Percentiles rank a stretch among this genome's conserved stretches.
Conservation (phyloP, 53 echinoderm and acorn worm species). For the Crossaster papposus region DNA sequence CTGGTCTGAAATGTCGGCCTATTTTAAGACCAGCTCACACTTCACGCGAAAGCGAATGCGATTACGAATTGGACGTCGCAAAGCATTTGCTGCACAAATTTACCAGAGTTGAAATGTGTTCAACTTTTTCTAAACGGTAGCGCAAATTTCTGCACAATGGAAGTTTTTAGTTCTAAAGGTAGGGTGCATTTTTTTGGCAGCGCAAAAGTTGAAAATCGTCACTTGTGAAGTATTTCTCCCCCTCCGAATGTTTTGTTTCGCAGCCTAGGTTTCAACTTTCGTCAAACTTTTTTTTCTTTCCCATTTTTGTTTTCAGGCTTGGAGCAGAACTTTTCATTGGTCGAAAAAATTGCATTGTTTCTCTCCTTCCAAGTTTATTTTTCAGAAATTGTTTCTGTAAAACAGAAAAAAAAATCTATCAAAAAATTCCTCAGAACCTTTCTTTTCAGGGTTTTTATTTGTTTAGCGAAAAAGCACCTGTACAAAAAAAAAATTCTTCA, state of each 20-base stretch:
- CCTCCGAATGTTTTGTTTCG: constrained; percentile 3
- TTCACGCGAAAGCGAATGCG: too few relatives aligned
- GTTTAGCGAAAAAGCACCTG: constrained; percentile 25
- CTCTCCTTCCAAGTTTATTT: constrained; percentile 25
- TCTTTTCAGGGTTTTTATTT: constrained; percentile 54
- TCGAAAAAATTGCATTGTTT: constrained; percentile 2
- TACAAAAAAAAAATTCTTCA: not conserved
- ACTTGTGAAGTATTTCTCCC: not conserved
- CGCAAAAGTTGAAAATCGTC: not conserved
- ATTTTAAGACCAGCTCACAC: too few relatives aligned
- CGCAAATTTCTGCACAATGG: not conserved
- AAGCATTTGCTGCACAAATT: too few relatives aligned
- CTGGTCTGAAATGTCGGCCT: too few relatives aligned
- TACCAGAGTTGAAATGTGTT: too few relatives aligned
- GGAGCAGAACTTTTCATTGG: not conserved
- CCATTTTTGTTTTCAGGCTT: constrained; percentile 18
- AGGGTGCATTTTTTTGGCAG: not conserved
- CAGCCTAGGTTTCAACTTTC: not conserved
- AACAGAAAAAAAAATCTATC: constrained; percentile 15
- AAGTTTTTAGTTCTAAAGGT: not conserved
- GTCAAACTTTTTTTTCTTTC: not conserved
- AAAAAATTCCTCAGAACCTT: constrained; percentile 18
- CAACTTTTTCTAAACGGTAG: too few relatives aligned
- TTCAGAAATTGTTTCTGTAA: constrained; percentile 17
- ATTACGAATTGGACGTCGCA: too few relatives aligned